Evolutionary conservation across 2,113 vertebrate genomes (phyloP).

Genomic region (Ia io): DNA sequence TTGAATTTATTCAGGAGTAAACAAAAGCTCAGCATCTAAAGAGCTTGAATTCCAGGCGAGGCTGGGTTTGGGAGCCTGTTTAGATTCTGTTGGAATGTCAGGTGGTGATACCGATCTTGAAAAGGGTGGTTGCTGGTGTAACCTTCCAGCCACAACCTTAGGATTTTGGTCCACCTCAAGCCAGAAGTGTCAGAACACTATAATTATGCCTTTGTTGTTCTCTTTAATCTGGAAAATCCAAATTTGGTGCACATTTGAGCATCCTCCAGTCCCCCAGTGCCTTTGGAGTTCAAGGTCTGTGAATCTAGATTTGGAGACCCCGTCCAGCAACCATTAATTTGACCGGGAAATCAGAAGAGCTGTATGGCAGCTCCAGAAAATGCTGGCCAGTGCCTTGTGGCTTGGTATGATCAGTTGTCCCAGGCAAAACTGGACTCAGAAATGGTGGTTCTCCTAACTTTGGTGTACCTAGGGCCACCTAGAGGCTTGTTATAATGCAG

Average conservation of each 20-base stretch:
- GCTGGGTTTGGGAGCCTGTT: conserved; percentile 55
- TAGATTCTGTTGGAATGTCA: neutral
- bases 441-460: neutral
- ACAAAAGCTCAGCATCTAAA: conserved; percentile 74
- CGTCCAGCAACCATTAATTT: neutral
- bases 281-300: neutral
- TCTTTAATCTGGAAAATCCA: neutral
- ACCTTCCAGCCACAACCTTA: neutral
- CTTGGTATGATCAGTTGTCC: neutral
- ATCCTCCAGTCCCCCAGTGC: neutral
- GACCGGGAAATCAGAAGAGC: neutral
- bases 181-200: neutral
- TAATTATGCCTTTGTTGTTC: neutral
- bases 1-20: conserved; percentile 75
- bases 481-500: neutral
- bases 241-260: neutral
- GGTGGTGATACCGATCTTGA: neutral
- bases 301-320: neutral
- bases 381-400: neutral
- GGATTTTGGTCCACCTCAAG: neutral
- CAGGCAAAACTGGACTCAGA: neutral
- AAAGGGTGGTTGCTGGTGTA: neutral
- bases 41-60: conserved; percentile 30
- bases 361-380: neutral
- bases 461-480: neutral